phyloP scores from a whole-genome alignment of 2,113 vertebrate species.

The Lophius piscatorius region DNA sequence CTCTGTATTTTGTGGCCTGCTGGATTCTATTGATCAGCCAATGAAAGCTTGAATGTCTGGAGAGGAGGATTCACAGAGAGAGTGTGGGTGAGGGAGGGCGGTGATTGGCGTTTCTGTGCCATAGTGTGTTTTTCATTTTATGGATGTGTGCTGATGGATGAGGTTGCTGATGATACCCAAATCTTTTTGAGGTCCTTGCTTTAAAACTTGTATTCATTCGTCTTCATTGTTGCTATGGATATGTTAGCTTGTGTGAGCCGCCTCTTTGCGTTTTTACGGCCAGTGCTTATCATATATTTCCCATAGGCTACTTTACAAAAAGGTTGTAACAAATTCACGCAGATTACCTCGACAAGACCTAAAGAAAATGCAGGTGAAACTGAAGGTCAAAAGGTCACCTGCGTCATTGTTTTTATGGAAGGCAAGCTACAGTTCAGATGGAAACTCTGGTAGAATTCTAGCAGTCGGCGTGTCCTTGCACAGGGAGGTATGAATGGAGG shows the following conservation, averaged over 20 bases:
- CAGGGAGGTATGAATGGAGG: constrained; percentile 47
- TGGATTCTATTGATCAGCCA: constrained; percentile 76
- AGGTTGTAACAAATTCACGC: too few species aligned
- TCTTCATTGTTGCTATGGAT: constrained; percentile 39
- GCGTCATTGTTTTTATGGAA: constrained; percentile 7
- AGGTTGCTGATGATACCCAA: constrained; percentile 20
- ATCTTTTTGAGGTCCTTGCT: constrained; percentile 24
- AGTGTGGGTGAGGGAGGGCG: constrained; percentile 5
- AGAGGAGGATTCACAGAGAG: constrained; percentile 40
- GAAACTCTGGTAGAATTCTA: constrained; percentile 23
- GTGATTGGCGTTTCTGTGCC: constrained; percentile 24
- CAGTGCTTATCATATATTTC: too few species aligned
- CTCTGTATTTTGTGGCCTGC: constrained; percentile 68
- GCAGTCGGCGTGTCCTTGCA: constrained; percentile 23
- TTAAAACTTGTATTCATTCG: constrained; percentile 51
- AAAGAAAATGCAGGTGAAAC: constrained; percentile 8
- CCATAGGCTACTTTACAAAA: too few species aligned
- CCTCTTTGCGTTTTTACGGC: constrained; percentile 26
- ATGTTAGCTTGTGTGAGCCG: constrained; percentile 11
- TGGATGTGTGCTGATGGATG: constrained; percentile 16
- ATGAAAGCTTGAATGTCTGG: constrained; percentile 70
- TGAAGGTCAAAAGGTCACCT: constrained; percentile 41
- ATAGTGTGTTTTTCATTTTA: constrained; percentile 27
- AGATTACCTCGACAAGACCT: not conserved
- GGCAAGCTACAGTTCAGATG: constrained; percentile 3